Percentiles rank a stretch among this genome's conserved stretches.
Conservation (phyloP, 92 coral and sea anemone genomes). For the Diadumene lineata region DNA sequence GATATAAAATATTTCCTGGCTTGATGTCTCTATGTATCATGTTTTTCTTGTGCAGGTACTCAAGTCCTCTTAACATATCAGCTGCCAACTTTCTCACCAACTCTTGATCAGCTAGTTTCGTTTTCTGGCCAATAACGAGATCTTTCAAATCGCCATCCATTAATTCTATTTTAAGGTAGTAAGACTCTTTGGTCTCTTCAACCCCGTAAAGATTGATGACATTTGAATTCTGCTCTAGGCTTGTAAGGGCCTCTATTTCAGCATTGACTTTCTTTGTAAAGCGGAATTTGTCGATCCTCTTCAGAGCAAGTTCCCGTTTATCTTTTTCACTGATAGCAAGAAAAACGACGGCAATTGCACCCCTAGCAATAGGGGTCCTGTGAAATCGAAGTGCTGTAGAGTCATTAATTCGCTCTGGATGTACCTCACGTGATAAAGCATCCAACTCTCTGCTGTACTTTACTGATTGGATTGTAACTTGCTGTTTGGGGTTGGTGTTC, state of each 20-base stretch:
- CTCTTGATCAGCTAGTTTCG: not conserved
- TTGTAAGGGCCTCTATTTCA: slow-evolving; percentile 48
- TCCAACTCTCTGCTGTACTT: slow-evolving; percentile 18
- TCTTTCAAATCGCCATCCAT: slow-evolving; percentile 53
- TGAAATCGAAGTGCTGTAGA: slow-evolving; percentile 25
- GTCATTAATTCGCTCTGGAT: slow-evolving; percentile 10
- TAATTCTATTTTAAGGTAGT: slow-evolving; percentile 51
- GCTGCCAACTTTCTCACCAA: slow-evolving; percentile 12
- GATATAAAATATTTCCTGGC: slow-evolving; percentile 72
- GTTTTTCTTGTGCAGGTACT: slow-evolving; percentile 39
- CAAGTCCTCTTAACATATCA: slow-evolving; percentile 52
- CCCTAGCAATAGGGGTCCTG: slow-evolving; percentile 34
- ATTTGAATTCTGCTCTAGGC: slow-evolving; percentile 33
- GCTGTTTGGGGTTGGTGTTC: not conserved
- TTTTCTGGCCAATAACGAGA: not conserved
- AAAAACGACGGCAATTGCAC: slow-evolving; percentile 53
- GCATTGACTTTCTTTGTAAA: slow-evolving; percentile 34
- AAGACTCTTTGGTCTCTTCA: slow-evolving; percentile 32
- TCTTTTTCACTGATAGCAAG: slow-evolving; percentile 59
- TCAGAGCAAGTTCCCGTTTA: slow-evolving; percentile 60
- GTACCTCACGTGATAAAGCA: not conserved
- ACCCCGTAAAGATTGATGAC: slow-evolving; percentile 41
- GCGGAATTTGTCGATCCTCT: slow-evolving; percentile 37
- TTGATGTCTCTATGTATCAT: slow-evolving; percentile 72
- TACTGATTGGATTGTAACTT: slow-evolving; percentile 22